These are phyloP conservation scores for Ramphastos sulfuratus DNA, from an alignment of 2,113 vertebrate genomes.

Conservation along the genomic window DNA sequence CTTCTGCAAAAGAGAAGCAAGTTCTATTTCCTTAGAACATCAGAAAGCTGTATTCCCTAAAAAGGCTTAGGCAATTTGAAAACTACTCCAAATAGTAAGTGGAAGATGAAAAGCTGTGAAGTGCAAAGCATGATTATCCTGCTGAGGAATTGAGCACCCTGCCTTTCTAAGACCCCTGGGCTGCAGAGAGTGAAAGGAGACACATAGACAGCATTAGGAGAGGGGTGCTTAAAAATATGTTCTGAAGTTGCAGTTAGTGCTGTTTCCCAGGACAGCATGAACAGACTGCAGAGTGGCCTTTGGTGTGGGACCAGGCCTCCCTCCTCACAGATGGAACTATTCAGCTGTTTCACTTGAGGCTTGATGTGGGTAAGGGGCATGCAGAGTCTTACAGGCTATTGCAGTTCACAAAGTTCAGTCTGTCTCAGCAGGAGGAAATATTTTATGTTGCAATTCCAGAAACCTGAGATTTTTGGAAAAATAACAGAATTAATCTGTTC, in stretches of 20 bases:
- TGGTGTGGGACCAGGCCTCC: neutral
- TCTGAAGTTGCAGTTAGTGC: neutral
- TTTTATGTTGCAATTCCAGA: neutral
- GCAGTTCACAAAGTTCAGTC: rapidly evolving
- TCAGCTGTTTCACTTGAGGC: neutral
- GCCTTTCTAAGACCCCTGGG: neutral
- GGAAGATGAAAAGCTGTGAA: conserved; percentile 17
- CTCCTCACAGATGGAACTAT: rapidly evolving
- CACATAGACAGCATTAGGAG: neutral
- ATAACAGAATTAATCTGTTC: neutral
- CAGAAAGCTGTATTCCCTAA: neutral
- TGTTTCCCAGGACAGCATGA: neutral
- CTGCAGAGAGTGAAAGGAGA: neutral
- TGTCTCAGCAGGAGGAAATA: neutral
- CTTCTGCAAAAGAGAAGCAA: neutral
- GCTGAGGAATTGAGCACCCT: neutral
- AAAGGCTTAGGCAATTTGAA: neutral
- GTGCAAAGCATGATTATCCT: neutral
- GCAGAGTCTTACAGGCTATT: neutral
- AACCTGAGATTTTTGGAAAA: neutral
- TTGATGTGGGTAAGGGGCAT: neutral
- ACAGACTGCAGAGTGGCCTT: neutral
- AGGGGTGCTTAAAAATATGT: neutral
- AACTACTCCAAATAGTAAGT: neutral
- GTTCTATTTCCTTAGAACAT: neutral